Conservation (phyloP, 2,888 invertebrate species). For the Tetanocera ferruginea region DNA sequence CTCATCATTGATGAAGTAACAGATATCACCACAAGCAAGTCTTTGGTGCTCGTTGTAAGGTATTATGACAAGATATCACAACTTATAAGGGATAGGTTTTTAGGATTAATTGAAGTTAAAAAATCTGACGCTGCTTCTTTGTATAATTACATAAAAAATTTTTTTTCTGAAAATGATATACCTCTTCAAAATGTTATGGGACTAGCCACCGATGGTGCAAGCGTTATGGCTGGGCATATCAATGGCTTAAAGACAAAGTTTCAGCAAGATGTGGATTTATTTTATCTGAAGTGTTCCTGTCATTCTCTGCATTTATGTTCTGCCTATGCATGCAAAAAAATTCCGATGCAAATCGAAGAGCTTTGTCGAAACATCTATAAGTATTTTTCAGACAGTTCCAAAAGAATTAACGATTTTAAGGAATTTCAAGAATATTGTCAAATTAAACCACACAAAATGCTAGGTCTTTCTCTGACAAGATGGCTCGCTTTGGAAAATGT, state of each 20-base stretch:
- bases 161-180: neutral
- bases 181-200: neutral
- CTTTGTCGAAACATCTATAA: neutral
- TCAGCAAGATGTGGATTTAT: neutral
- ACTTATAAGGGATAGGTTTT: neutral
- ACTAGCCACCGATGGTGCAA: neutral
- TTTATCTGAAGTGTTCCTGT: constrained; percentile 19
- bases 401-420: constrained; percentile 20
- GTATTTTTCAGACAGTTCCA: neutral
- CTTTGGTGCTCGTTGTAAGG: neutral
- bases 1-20: neutral
- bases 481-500: constrained; percentile 46
- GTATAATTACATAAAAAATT: neutral
- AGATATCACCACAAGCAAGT: neutral
- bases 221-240: constrained; percentile 1
- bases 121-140: neutral
- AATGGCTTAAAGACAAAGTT: constrained; percentile 15
- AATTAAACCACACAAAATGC: constrained; percentile 41
- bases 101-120: neutral
- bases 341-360: neutral
- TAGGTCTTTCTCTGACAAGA: constrained; percentile 40
- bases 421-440: constrained; percentile 42
- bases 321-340: neutral
- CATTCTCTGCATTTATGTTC: neutral
- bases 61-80: neutral